Conservation (phyloP, 2,797 vertebrate species). For the Mus minutoides region DNA sequence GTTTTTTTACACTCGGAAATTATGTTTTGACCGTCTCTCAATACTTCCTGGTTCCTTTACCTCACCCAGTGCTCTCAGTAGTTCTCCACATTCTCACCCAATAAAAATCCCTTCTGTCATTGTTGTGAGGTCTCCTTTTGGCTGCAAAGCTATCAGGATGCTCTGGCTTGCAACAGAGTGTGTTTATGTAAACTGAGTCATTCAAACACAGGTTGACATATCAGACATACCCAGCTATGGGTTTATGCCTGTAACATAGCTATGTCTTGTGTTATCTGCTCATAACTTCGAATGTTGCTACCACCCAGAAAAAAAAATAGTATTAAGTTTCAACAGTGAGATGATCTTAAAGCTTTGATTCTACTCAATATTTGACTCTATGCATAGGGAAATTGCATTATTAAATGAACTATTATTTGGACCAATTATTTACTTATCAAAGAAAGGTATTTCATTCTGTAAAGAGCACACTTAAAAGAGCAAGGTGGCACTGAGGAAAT, state of each 20-base stretch:
- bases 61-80: not conserved
- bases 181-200: conserved; percentile 74
- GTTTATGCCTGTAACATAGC: conserved; percentile 78
- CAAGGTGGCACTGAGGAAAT: conserved; percentile 54
- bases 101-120: not conserved
- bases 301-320: conserved; percentile 66
- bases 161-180: conserved; percentile 47
- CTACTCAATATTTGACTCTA: conserved; percentile 72
- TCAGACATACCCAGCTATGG: conserved; percentile 73
- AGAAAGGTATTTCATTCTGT: conserved; percentile 65
- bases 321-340: conserved; percentile 78
- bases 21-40: conserved; percentile 22
- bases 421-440: conserved; percentile 77
- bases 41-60: not conserved
- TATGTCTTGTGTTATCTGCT: conserved; percentile 78
- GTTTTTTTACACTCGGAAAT: not conserved
- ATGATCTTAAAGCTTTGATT: conserved; percentile 81
- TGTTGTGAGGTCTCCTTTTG: conserved; percentile 4
- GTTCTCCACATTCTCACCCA: not conserved
- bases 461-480: conserved; percentile 71
- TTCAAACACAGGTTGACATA: conserved; percentile 79
- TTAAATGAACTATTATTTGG: conserved; percentile 74
- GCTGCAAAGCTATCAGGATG: not conserved
- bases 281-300: conserved; percentile 75
- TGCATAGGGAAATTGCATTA: conserved; percentile 74